A percentile compares a stretch with the other conserved stretches of the same genome.
These are phyloP conservation scores for Xanthorhoe designata DNA, from an alignment of 2,888 invertebrate genomes.

Conservation along the genomic window DNA sequence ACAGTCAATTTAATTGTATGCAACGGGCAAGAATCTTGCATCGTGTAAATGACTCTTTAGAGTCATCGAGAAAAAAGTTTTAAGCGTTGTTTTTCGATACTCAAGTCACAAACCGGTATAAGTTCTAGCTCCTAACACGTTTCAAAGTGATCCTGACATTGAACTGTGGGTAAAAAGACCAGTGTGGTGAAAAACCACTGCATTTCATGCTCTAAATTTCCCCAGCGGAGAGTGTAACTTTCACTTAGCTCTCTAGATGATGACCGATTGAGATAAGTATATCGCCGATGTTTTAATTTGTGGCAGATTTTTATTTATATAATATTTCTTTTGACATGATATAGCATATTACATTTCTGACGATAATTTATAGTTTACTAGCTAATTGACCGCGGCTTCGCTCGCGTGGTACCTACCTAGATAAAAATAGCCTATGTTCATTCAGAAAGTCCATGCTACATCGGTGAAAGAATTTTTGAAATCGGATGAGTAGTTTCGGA, in stretches of 20 bases:
- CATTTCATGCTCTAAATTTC: conserved; percentile 22
- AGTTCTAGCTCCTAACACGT: background rate
- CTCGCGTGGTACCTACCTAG: too few species aligned
- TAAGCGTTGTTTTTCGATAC: background rate
- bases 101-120: background rate
- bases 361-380: too few species aligned
- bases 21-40: too few species aligned
- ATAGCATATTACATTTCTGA: too few species aligned
- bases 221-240: conserved; percentile 53
- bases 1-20: too few species aligned
- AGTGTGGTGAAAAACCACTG: conserved; percentile 2
- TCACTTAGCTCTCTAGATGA: conserved; percentile 39
- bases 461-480: too few species aligned
- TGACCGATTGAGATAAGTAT: conserved; percentile 41
- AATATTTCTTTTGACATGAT: background rate
- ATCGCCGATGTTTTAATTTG: conserved; percentile 30
- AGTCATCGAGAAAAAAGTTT: background rate
- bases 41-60: too few species aligned
- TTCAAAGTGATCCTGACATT: conserved; percentile 1
- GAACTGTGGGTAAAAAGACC: background rate
- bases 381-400: too few species aligned
- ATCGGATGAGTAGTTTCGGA: too few species aligned
- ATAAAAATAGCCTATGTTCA: too few species aligned
- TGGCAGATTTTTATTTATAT: too few species aligned
- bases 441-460: too few species aligned